These are phyloP conservation scores for Corythornis madagascariensis DNA, from an alignment of 2,113 vertebrate species.

Conservation along the genomic window DNA sequence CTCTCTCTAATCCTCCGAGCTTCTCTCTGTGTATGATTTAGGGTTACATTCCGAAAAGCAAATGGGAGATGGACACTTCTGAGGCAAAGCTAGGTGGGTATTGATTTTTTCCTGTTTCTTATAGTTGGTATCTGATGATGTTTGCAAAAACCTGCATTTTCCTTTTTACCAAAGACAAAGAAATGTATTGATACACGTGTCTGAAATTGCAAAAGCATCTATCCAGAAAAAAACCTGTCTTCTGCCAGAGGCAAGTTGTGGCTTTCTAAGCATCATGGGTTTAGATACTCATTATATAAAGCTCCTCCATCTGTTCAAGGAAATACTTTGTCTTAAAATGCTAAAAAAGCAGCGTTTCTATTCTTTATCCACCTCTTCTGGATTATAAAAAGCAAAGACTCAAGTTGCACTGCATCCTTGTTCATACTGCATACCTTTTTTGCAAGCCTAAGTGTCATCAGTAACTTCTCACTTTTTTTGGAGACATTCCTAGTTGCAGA, in stretches of 20 bases:
- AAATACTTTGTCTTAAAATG: neutral
- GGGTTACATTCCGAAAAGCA: constrained; percentile 99
- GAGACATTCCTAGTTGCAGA: neutral
- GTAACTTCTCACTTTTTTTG: neutral
- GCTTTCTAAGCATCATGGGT: neutral
- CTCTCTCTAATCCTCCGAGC: constrained; percentile 92
- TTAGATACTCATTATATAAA: constrained; percentile 7
- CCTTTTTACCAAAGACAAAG: constrained; percentile 21
- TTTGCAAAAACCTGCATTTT: constrained; percentile 61
- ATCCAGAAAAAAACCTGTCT: neutral
- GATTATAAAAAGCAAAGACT: neutral
- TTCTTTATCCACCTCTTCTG: neutral
- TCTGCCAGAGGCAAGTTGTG: neutral
- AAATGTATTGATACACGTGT: neutral
- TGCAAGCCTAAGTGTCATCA: neutral
- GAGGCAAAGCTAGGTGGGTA: constrained; percentile 98
- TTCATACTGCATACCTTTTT: constrained; percentile 5
- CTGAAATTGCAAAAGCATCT: neutral
- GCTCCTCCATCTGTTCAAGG: constrained; percentile 1
- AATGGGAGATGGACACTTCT: constrained; percentile 99
- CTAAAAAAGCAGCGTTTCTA: neutral
- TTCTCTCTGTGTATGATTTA: constrained; percentile 96
- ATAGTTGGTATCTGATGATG: constrained; percentile 72
- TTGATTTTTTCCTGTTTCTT: constrained; percentile 79
- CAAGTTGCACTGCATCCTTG: neutral